A percentile compares a stretch with the other conserved stretches of the same genome.
phyloP scores from a whole-genome alignment of 2,888 invertebrate genomes.

The Diadromus collaris region DNA sequence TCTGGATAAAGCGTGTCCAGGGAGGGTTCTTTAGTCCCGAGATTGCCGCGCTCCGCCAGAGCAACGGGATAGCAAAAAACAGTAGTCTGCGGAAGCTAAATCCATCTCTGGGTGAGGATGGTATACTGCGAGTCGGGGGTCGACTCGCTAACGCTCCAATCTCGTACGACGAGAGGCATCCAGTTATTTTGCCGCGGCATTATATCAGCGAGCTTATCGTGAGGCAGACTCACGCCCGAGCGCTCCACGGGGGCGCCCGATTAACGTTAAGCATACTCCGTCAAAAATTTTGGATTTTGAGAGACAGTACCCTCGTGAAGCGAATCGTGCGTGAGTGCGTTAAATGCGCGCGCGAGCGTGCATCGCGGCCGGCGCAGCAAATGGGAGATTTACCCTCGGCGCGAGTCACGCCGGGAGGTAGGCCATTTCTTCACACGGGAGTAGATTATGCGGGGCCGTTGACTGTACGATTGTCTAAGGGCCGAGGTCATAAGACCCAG shows the following conservation, averaged over 20 bases:
- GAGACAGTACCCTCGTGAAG: conserved; percentile 1
- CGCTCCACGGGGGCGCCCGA: conserved; percentile 50
- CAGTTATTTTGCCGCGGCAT: conserved; percentile 36
- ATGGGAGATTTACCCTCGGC: conserved; percentile 17
- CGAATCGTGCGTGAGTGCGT: conserved; percentile 44
- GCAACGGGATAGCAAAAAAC: no score
- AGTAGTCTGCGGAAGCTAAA: no score
- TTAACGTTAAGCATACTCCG: conserved; percentile 25
- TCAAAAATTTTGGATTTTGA: conserved; percentile 43
- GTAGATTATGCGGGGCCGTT: conserved; percentile 66
- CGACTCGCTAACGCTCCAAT: conserved; percentile 14
- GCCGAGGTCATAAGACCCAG: no score
- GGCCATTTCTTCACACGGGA: background rate
- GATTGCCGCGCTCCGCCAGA: no score
- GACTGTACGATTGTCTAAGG: conserved; percentile 31
- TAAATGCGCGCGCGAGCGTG: conserved; percentile 7
- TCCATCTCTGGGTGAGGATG: background rate
- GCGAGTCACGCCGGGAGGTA: conserved; percentile 28
- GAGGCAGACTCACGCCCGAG: conserved; percentile 12
- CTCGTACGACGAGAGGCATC: conserved; percentile 12
- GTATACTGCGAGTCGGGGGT: background rate
- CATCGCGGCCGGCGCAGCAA: background rate
- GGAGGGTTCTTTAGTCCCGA: no score
- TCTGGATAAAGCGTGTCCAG: no score
- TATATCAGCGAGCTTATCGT: conserved; percentile 11